A percentile compares a stretch with the other conserved stretches of the same genome.
Evolutionary conservation across 35 echinoderm and acorn worm genomes (phyloP).

Genomic region (Patiria miniata): DNA sequence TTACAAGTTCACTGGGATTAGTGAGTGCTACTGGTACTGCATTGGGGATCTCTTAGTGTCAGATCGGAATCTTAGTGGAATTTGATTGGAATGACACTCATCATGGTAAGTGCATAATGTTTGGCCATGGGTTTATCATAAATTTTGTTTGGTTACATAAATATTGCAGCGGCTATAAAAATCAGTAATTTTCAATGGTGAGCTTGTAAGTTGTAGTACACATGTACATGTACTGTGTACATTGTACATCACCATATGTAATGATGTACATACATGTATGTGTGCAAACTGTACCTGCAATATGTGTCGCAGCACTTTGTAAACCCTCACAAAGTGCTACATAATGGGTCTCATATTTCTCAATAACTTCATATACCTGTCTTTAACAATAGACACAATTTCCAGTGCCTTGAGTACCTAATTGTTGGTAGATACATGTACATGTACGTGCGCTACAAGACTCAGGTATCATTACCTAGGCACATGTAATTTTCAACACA

Average conservation of each 20-base stretch:
- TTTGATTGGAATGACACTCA: conserved; percentile 8
- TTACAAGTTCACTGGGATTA: not conserved
- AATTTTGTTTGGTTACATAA: not conserved
- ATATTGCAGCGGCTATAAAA: not conserved
- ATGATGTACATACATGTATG: not conserved
- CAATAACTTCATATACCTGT: too few species aligned
- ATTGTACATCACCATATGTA: not conserved
- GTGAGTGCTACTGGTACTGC: not conserved
- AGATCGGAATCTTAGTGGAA: not conserved
- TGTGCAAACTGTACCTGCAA: not conserved
- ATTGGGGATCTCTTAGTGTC: not conserved
- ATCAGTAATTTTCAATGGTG: not conserved
- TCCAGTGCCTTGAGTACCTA: too few species aligned
- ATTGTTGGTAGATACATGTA: too few species aligned
- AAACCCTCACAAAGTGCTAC: too few species aligned
- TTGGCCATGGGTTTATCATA: too few species aligned
- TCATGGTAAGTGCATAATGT: not conserved
- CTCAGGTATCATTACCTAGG: too few species aligned
- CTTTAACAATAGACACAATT: too few species aligned
- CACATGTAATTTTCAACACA: too few species aligned
- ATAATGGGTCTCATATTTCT: too few species aligned
- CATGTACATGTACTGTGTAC: not conserved
- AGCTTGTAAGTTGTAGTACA: not conserved
- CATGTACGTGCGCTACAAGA: too few species aligned
- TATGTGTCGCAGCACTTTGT: too few species aligned